Evolutionary conservation across 2,797 vertebrate species (phyloP).

Genomic region (Chrosomus eos): DNA sequence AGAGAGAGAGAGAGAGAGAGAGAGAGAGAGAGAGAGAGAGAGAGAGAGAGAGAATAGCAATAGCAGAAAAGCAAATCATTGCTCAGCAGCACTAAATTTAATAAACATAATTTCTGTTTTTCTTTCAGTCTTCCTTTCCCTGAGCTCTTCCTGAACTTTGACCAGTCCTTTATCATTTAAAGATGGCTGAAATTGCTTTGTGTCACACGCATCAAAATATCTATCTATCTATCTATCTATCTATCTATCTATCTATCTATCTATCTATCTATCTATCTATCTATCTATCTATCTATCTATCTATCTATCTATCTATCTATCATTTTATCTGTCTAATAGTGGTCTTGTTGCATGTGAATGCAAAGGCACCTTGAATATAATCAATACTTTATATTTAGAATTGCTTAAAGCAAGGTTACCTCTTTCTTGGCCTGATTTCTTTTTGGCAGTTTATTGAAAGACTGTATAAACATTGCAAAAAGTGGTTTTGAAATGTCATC

Average conservation of each 20-base stretch:
- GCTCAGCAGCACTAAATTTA: conserved; percentile 43
- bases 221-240: not conserved
- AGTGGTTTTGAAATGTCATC: conserved; percentile 14
- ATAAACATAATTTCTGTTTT: conserved; percentile 39
- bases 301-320: not conserved
- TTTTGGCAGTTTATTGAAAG: conserved; percentile 25
- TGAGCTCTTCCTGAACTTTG: conserved; percentile 29
- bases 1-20: conserved; percentile 40
- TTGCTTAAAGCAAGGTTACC: conserved; percentile 34
- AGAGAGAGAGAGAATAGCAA: conserved; percentile 7
- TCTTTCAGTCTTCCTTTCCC: conserved; percentile 18
- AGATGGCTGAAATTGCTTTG: conserved; percentile 27
- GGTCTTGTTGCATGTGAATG: conserved; percentile 20
- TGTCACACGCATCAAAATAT: not conserved
- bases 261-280: not conserved
- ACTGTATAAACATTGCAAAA: not conserved
- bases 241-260: not conserved
- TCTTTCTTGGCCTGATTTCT: conserved; percentile 26
- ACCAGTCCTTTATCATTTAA: conserved; percentile 27
- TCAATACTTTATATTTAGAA: conserved; percentile 45
- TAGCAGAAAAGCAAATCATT: conserved; percentile 41
- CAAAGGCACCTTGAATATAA: conserved; percentile 48
- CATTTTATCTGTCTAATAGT: not conserved
- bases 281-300: not conserved
- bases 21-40: not conserved